Conservation (phyloP, 2,113 vertebrate genomes). For the Atlantisia rogersi region DNA sequence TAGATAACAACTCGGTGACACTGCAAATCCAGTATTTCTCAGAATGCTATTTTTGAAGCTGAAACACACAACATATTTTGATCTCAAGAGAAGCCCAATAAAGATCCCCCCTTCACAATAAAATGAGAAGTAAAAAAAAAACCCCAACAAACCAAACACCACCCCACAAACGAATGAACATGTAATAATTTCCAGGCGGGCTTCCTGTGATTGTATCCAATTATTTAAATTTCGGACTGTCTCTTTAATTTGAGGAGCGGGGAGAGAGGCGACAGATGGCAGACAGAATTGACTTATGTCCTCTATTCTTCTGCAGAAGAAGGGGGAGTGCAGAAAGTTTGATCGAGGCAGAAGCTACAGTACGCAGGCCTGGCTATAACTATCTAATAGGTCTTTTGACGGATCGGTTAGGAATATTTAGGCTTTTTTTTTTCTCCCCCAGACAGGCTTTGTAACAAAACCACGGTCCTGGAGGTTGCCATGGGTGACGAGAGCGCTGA, state of each 20-base stretch:
- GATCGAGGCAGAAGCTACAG: constrained; percentile 79
- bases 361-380: constrained; percentile 73
- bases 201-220: constrained; percentile 61
- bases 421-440: constrained; percentile 64
- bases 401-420: constrained; percentile 67
- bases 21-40: constrained; percentile 59
- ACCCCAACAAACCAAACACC: background rate
- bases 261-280: constrained; percentile 86
- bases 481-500: constrained; percentile 82
- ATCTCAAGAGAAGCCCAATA: constrained; percentile 42
- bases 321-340: constrained; percentile 80
- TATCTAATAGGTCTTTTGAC: constrained; percentile 78
- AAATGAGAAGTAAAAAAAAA: background rate
- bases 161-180: background rate
- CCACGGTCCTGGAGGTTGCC: constrained; percentile 78
- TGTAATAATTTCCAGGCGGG: constrained; percentile 54
- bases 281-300: constrained; percentile 87
- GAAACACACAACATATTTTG: constrained; percentile 49
- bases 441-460: constrained; percentile 77
- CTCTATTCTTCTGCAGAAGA: constrained; percentile 83
- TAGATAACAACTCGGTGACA: constrained; percentile 49
- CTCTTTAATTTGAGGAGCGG: constrained; percentile 81
- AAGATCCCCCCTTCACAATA: constrained; percentile 41
- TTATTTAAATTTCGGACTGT: constrained; percentile 78
- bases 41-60: constrained; percentile 58